Conservation (phyloP, 2,113 vertebrate species). For the Ceyx melanurus region DNA sequence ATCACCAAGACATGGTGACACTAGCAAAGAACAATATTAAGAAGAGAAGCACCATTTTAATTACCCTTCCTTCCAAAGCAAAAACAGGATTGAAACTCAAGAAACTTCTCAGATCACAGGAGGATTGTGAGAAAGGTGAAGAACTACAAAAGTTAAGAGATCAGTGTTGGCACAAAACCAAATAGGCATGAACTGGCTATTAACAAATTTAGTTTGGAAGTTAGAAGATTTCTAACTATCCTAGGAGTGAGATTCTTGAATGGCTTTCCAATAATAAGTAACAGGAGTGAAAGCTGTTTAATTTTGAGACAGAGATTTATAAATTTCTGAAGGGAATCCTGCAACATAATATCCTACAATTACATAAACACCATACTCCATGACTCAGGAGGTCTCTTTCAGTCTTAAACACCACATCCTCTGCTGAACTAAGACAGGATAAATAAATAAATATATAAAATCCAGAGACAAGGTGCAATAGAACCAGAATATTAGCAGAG, state of each 20-base stretch:
- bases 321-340: constrained; percentile 6
- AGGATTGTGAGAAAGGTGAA: background rate
- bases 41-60: background rate
- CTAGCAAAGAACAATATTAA: background rate
- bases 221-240: constrained; percentile 27
- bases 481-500: background rate
- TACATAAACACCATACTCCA: fast-evolving
- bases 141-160: background rate
- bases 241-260: constrained; percentile 18
- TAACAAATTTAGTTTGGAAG: constrained; percentile 14
- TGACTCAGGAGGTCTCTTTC: background rate
- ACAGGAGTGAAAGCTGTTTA: background rate
- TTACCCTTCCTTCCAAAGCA: background rate
- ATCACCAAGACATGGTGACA: background rate
- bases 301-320: background rate
- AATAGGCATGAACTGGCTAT: background rate
- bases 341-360: background rate
- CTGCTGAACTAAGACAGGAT: background rate
- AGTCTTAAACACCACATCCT: background rate
- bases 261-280: constrained; percentile 6
- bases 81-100: background rate
- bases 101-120: background rate
- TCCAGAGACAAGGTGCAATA: background rate
- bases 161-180: background rate
- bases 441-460: background rate